Percentiles rank a stretch among this genome's conserved stretches.
Conservation (phyloP, 2,113 vertebrate species). For the Spheniscus mendiculus region DNA sequence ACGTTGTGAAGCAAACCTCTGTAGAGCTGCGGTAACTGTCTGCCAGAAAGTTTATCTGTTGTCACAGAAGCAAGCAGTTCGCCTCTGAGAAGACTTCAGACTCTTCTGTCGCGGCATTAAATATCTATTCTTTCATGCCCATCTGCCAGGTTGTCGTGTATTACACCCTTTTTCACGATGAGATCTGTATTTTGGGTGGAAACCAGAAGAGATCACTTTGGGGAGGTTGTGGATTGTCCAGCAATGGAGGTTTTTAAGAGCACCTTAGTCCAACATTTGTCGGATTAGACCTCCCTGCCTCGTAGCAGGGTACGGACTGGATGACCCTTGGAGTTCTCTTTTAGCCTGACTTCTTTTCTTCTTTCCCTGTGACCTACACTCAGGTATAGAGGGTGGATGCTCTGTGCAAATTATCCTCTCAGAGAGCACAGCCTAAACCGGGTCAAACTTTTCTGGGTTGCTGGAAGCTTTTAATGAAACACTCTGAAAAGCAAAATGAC, state of each 20-base stretch:
- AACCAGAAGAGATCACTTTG: background rate
- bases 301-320: fast-evolving
- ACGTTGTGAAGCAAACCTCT: too few relatives aligned
- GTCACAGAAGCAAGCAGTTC: background rate
- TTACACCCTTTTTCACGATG: background rate
- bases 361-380: background rate
- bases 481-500: background rate
- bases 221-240: background rate
- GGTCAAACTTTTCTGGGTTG: background rate
- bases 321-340: background rate
- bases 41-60: background rate
- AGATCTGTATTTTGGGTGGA: background rate
- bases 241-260: background rate
- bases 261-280: background rate
- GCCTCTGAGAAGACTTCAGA: background rate
- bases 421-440: background rate
- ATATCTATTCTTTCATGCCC: background rate
- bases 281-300: background rate
- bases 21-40: background rate
- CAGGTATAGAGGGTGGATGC: background rate
- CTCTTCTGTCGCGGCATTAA: background rate
- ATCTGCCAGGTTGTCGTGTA: background rate
- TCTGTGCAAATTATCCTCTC: background rate
- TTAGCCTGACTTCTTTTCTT: background rate
- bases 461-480: background rate